Evolutionary conservation across 2,888 invertebrate species (phyloP).

Genomic region (Chloromyia formosa): DNA sequence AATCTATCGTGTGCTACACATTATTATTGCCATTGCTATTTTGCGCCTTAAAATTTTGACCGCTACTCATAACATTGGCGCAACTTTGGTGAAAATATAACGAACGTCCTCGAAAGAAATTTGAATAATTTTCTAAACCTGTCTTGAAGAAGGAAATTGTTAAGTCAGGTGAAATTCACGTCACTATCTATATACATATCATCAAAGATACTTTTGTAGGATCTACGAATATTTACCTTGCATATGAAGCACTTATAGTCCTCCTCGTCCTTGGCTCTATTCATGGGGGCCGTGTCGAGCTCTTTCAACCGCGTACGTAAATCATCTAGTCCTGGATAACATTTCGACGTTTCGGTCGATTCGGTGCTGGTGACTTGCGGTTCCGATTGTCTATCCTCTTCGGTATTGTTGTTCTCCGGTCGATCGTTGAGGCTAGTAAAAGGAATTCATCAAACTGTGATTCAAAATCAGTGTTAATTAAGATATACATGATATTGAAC

Average conservation of each 20-base stretch:
- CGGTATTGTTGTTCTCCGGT: conserved; percentile 57
- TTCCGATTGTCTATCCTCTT: conserved; percentile 61
- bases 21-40: conserved; percentile 11
- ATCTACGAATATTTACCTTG: conserved; percentile 68
- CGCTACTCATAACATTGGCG: conserved; percentile 63
- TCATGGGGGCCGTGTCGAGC: conserved; percentile 63
- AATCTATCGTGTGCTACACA: neutral
- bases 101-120: conserved; percentile 62
- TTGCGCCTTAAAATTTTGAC: conserved; percentile 51
- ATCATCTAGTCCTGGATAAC: conserved; percentile 67
- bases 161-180: conserved; percentile 41
- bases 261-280: conserved; percentile 66
- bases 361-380: conserved; percentile 63
- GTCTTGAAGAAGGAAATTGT: conserved; percentile 55
- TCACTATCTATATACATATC: neutral
- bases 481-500: too few relatives aligned
- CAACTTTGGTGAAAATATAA: conserved; percentile 63
- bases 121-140: conserved; percentile 63
- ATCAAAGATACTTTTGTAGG: conserved; percentile 35
- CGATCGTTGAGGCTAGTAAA: conserved; percentile 4
- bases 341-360: conserved; percentile 61
- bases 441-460: too few relatives aligned
- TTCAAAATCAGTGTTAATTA: too few relatives aligned
- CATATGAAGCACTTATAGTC: conserved; percentile 78
- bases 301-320: conserved; percentile 68